phyloP scores from a whole-genome alignment of 2,888 invertebrate genomes.

The Drosophila nr. fundita region DNA sequence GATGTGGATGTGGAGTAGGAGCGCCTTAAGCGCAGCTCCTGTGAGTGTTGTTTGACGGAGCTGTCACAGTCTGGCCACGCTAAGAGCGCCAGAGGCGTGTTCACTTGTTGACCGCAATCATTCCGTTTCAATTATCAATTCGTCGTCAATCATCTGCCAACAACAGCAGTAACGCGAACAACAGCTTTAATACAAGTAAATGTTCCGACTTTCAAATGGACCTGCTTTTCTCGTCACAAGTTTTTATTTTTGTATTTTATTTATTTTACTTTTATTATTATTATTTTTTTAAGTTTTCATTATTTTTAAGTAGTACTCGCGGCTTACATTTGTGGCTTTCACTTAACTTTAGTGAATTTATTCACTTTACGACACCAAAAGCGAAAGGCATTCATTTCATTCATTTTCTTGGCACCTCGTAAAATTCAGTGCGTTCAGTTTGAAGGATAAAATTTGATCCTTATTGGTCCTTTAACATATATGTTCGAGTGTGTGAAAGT shows the following conservation, averaged over 20 bases:
- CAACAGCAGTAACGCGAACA: slow-evolving; percentile 10
- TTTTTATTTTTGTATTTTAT: neutral
- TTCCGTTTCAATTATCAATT: slow-evolving; percentile 40
- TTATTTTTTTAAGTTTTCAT: neutral
- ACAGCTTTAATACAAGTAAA: neutral
- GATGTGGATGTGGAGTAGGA: neutral
- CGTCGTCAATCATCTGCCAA: slow-evolving; percentile 46
- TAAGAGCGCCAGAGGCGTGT: slow-evolving; percentile 9
- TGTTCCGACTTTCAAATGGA: neutral
- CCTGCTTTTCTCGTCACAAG: neutral
- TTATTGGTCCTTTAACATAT: slow-evolving; percentile 4
- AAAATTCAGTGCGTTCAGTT: slow-evolving; percentile 12
- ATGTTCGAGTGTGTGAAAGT: neutral
- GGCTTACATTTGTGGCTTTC: neutral
- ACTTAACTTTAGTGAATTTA: slow-evolving; percentile 11
- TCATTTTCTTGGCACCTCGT: slow-evolving; percentile 35
- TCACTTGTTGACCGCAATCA: slow-evolving; percentile 73
- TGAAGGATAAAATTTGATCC: slow-evolving; percentile 28
- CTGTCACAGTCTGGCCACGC: slow-evolving; percentile 21
- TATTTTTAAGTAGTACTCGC: neutral
- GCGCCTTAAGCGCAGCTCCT: slow-evolving; percentile 1
- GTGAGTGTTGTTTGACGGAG: neutral
- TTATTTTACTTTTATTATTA: neutral
- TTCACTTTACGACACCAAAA: slow-evolving; percentile 25
- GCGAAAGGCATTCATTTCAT: slow-evolving; percentile 9